Percentiles rank a stretch among this genome's conserved stretches.
Evolutionary conservation across 2,113 vertebrate genomes (phyloP).

Genomic region (Clarias macrocephalus): DNA sequence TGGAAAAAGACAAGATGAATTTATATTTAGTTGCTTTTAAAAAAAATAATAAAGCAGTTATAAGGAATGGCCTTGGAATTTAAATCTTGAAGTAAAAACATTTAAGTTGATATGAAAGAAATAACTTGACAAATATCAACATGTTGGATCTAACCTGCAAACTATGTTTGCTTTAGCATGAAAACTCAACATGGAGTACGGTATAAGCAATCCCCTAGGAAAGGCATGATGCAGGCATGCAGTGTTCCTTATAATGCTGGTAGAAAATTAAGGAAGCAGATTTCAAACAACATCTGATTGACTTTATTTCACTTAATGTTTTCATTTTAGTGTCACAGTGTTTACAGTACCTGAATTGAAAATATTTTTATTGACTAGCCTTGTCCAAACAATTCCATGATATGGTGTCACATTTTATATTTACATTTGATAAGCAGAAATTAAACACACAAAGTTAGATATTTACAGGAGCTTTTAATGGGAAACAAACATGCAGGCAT

Average conservation of each 20-base stretch:
- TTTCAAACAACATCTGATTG: neutral
- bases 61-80: neutral
- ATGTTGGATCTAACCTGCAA: neutral
- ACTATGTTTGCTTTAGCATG: neutral
- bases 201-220: too few species aligned
- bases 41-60: neutral
- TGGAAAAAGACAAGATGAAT: neutral
- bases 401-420: neutral
- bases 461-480: neutral
- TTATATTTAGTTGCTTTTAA: neutral
- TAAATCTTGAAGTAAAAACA: neutral
- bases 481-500: neutral
- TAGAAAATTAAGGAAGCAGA: neutral
- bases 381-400: neutral
- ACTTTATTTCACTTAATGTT: neutral
- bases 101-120: neutral
- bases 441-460: neutral
- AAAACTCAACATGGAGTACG: neutral
- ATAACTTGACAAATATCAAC: neutral
- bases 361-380: neutral
- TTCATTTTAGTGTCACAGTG: neutral
- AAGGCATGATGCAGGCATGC: too few species aligned
- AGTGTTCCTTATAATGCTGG: neutral
- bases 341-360: neutral
- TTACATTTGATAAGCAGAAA: neutral